Evolutionary conservation across 2,113 vertebrate genomes (phyloP).

Genomic region (Oreotrochilus melanogaster): DNA sequence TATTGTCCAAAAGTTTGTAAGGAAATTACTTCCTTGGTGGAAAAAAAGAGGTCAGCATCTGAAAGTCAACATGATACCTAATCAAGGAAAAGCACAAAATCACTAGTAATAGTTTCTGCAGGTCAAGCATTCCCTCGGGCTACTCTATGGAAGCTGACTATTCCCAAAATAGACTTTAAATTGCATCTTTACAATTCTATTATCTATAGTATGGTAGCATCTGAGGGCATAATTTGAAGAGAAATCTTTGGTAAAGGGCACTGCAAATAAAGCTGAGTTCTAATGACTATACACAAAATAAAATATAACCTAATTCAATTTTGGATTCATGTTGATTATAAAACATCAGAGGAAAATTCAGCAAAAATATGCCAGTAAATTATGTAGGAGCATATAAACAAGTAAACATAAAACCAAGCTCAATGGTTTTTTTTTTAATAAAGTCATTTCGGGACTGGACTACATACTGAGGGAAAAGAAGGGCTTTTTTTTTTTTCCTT

Average conservation of each 20-base stretch:
- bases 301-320: background rate
- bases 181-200: constrained; percentile 31
- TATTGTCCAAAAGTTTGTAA: background rate
- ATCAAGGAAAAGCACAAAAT: constrained; percentile 1
- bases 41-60: background rate
- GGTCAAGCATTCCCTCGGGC: constrained; percentile 34
- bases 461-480: background rate
- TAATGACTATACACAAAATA: background rate
- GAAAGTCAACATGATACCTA: background rate
- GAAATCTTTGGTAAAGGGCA: background rate
- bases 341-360: background rate
- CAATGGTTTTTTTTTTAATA: background rate
- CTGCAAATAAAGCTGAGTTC: background rate
- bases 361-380: background rate
- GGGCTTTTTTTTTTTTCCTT: background rate
- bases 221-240: background rate
- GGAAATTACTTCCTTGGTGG: background rate
- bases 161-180: constrained; percentile 30
- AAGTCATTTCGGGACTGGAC: background rate
- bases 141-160: background rate
- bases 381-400: background rate
- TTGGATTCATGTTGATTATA: background rate
- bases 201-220: background rate
- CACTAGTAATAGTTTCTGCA: constrained; percentile 1
- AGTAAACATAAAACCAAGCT: background rate